Evolutionary conservation across 2,888 invertebrate genomes (phyloP).

Genomic region (Orchesellides sinensis): DNA sequence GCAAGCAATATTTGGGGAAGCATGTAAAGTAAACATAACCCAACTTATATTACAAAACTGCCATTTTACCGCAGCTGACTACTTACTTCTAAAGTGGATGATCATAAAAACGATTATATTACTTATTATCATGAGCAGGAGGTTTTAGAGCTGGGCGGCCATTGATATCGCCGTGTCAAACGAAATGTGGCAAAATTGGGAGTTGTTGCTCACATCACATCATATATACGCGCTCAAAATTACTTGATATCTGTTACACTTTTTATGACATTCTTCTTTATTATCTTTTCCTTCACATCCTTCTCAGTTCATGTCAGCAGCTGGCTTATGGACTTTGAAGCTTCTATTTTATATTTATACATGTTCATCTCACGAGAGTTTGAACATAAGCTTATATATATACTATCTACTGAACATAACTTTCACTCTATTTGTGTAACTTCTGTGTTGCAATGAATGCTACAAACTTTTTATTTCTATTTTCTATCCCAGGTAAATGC

Average conservation of each 20-base stretch:
- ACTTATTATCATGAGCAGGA: conserved; percentile 40
- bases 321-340: no score
- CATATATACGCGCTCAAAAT: neutral
- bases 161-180: neutral
- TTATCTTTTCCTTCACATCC: neutral
- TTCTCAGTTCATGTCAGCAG: no score
- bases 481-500: no score
- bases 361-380: no score
- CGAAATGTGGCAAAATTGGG: neutral
- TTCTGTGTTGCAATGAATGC: no score
- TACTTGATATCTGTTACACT: neutral
- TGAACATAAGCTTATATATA: no score
- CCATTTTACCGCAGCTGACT: neutral
- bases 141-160: neutral
- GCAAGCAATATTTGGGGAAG: no score
- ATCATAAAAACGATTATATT: conserved; percentile 57
- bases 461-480: no score
- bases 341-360: no score
- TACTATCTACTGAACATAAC: no score
- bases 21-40: no score
- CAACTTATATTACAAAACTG: neutral
- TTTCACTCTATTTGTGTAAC: no score
- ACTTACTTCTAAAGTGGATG: conserved; percentile 39
- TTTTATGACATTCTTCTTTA: conserved; percentile 5
- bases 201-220: conserved; percentile 8